A percentile compares a stretch with the other conserved stretches of the same genome.
Conservation (phyloP, 2,888 invertebrate species). For the Sarcophaga variegata region DNA sequence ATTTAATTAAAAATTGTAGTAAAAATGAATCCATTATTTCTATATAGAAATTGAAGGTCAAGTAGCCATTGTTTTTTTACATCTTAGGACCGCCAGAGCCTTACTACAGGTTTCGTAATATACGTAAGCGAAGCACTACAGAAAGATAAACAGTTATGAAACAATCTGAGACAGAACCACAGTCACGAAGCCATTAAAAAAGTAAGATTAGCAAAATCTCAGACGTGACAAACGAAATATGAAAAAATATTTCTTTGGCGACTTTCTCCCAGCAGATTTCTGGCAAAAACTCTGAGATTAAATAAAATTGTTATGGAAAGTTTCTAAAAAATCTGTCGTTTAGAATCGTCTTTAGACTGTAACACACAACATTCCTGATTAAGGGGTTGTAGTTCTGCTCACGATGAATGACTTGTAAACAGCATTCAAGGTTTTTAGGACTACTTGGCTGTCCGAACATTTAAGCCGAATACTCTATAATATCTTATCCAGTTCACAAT, state of each 20-base stretch:
- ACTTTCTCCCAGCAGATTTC: no score
- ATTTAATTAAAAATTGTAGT: neutral
- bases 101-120: neutral
- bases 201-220: no score
- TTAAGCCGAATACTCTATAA: neutral
- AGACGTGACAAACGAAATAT: no score
- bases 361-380: neutral
- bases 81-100: neutral
- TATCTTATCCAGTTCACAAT: neutral
- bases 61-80: neutral
- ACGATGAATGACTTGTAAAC: neutral
- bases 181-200: no score
- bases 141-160: no score
- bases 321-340: no score
- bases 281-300: no score
- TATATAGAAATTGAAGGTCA: neutral
- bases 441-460: neutral
- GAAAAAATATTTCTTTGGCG: no score
- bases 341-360: no score
- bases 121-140: neutral
- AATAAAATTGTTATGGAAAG: no score
- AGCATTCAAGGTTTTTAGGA: neutral
- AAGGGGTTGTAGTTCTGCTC: neutral
- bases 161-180: no score
- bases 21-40: neutral